Base-by-base conservation (phyloP, 2,113 vertebrate genomes). In the Rhinoderma darwinii region DNA sequence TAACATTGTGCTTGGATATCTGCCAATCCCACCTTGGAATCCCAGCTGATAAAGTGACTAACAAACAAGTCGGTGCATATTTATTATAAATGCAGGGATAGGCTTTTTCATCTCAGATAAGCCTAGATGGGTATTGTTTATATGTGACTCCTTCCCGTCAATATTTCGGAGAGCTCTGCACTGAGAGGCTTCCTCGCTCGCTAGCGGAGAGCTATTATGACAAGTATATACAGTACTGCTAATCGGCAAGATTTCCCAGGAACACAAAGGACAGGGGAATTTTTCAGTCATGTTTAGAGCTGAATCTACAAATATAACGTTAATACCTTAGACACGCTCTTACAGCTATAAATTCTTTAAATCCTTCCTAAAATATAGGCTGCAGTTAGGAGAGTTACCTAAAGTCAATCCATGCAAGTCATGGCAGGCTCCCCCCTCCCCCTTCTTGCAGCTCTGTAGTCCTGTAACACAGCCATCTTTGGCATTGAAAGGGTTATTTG, bases 21-120 rank as follows among this genome's bases (percentile, higher is more conserved):
- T 90, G 90, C 92, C 92, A 92, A 18, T 89, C 90, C 88, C 88
- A 86, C 88, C 88, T 88, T 80, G 90, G 91, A 92, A 91, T 93
- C 92, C 90, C 85, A 88, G 84, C 90, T 89, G 92, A 91, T 93
- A 91, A 92, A 93, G 82, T 87, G 88, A 74, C 85, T 88, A 89
- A 76, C 82, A 88, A 90, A 79, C 90, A 89, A 92, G 89, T 92
- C 90, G 89, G 88, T 90, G 87, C 91, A 76, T 91, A 90, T 91
- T 91, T 91, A 79, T 90, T 91, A 88, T 88, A 91, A 92, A 92
- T 89, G 89, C 89, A 85, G 84, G 92, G 89, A 88, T 89, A 89
- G 90, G 87, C 77, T 90, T 92, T 92, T 90, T 92, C 91, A 84
- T 91, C 88, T 90, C 56, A 89, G 91, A 87, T 93, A 90, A 90